These are phyloP conservation scores for Ectemnius cavifrons DNA, from an alignment of 2,888 invertebrate species.

Conservation along the genomic window DNA sequence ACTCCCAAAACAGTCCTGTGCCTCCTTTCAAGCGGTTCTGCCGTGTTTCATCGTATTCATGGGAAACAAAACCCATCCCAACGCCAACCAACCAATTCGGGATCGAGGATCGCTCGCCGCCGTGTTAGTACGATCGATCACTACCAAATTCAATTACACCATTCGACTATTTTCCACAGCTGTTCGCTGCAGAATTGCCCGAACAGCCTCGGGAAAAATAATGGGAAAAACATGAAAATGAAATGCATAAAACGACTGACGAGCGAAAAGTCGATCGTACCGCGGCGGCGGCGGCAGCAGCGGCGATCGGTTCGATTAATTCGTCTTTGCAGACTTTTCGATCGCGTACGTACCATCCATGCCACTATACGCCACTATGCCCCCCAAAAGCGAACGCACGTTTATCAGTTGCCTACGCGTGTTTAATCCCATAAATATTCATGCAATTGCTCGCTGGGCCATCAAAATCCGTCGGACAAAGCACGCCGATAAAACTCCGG, in stretches of 20 bases:
- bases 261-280: slow-evolving; percentile 25
- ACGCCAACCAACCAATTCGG: background rate
- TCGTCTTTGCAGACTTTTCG: slow-evolving; percentile 37
- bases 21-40: too few relatives aligned
- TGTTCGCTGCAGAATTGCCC: too few relatives aligned
- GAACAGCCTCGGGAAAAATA: background rate
- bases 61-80: slow-evolving; percentile 17
- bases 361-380: slow-evolving; percentile 23
- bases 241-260: background rate
- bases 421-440: slow-evolving; percentile 31
- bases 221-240: background rate
- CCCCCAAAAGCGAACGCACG: background rate
- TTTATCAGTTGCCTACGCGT: slow-evolving; percentile 21
- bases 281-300: slow-evolving; percentile 19
- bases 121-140: slow-evolving; percentile 29
- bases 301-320: slow-evolving; percentile 17
- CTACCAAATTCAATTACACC: background rate
- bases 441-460: background rate
- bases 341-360: slow-evolving; percentile 34
- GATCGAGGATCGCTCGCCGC: slow-evolving; percentile 3
- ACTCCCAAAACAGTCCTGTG: too few relatives aligned
- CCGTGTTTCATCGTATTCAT: slow-evolving; percentile 1
- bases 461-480: slow-evolving; percentile 17
- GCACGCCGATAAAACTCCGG: too few relatives aligned
- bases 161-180: too few relatives aligned